Base-by-base conservation (phyloP, 2,888 invertebrate species). In the Aethes cnicana region DNA sequence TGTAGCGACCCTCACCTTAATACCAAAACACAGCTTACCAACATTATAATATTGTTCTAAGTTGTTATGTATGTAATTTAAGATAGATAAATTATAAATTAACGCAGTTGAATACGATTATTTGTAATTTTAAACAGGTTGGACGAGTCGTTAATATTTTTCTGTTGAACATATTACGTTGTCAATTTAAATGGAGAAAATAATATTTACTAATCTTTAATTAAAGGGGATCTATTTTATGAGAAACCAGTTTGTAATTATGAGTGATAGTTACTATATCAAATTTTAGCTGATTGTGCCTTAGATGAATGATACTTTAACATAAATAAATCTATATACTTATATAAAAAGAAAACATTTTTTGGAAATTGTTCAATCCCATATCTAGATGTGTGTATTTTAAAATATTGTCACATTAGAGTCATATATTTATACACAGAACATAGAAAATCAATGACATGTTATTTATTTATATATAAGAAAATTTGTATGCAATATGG, bases 21-120 rank as follows among this genome's bases (percentile, higher is more conserved):
- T 88, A 89, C 89, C 89, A 89, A 89, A 89, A 84, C 83, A 88
- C 89, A 84, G 85, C 86, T 89, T 89, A 89, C 89, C 89, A 89
- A 84, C 86, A 81, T 81, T 84, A 79, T 84, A 81, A 79, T 84
- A 78, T 81, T 72, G 75, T 78, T 79, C 74, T 89, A 86, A 87
- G 85, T 89, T 87, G 87, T 79, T 77, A 74, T 74, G 68, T 81
- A 74, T 83, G 75, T 84, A 81, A 77, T 74, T 68, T 86, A 87
- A 81, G 78, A 71, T 86, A 86, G 79, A 71, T 69, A 75, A 80
- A 81, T n/a, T 74, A 71, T 70, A 75, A 79, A 81, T 74, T 76
- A 77, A 77, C 74, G 68, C 68, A 69, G 69, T 83, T 80, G 68
- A 77, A 81, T 83, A 74, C 79, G 84, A 84, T 81, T 77, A 71